A percentile compares a stretch with the other conserved stretches of the same genome.
These are phyloP conservation scores for Epinotia demarniana DNA, from an alignment of 2,888 invertebrate species.

Conservation along the genomic window DNA sequence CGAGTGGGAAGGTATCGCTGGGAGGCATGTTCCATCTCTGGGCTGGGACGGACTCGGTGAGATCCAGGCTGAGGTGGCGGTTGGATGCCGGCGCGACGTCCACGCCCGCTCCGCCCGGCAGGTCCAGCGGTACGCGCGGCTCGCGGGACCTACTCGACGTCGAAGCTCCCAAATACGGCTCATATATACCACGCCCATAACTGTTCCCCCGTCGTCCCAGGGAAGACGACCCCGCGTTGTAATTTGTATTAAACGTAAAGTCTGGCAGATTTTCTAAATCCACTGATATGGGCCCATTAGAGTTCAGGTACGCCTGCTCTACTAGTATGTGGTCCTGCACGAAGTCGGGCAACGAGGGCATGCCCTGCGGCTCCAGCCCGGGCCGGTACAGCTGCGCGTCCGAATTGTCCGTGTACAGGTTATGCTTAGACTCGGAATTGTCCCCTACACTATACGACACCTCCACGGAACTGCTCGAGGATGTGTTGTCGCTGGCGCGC, in stretches of 20 bases:
- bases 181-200: slow-evolving; percentile 58
- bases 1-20: slow-evolving; percentile 75
- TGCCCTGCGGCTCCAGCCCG: slow-evolving; percentile 77
- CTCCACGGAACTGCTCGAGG: slow-evolving; percentile 78
- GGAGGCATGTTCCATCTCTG: slow-evolving; percentile 78
- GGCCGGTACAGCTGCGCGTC: slow-evolving; percentile 76
- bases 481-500: slow-evolving; percentile 72
- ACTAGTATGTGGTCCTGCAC: slow-evolving; percentile 95
- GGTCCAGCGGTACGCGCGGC: slow-evolving; percentile 70
- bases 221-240: slow-evolving; percentile 73
- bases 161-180: not conserved
- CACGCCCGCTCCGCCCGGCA: slow-evolving; percentile 65
- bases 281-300: slow-evolving; percentile 80
- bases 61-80: slow-evolving; percentile 74
- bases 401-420: slow-evolving; percentile 73
- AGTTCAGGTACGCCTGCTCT: slow-evolving; percentile 89
- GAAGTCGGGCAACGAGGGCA: slow-evolving; percentile 92
- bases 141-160: slow-evolving; percentile 57
- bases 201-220: slow-evolving; percentile 64
- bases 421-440: slow-evolving; percentile 80
- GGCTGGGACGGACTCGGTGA: slow-evolving; percentile 78
- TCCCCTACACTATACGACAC: slow-evolving; percentile 81
- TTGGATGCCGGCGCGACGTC: slow-evolving; percentile 71
- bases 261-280: slow-evolving; percentile 88
- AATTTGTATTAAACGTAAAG: slow-evolving; percentile 85